These are phyloP conservation scores for Temnothorax curvispinosus DNA, from an alignment of 1,140 invertebrate genomes.

Conservation along the genomic window DNA sequence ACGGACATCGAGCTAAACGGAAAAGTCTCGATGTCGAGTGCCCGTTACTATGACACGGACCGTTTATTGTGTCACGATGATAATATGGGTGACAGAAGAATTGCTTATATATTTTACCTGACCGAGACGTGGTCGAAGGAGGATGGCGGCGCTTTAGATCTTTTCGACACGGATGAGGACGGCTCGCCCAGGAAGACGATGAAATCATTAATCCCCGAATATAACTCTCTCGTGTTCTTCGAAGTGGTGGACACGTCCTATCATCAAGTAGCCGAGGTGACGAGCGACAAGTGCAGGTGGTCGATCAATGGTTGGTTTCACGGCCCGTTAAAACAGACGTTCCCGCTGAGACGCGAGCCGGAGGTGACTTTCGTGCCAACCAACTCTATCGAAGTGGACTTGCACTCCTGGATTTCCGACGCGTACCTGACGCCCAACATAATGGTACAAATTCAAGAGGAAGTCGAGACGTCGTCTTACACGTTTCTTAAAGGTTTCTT, in stretches of 20 bases:
- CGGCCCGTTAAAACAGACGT: constrained; percentile 80
- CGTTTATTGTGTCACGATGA: constrained; percentile 92
- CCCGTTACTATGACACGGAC: constrained; percentile 90
- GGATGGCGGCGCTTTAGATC: constrained; percentile 89
- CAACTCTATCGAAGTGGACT: constrained; percentile 68
- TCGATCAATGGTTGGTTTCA: constrained; percentile 93
- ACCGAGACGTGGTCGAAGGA: constrained; percentile 86
- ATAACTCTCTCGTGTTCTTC: constrained; percentile 91
- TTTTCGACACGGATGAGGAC: constrained; percentile 87
- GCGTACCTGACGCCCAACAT: constrained; percentile 85
- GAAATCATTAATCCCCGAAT: constrained; percentile 87
- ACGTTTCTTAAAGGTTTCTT: constrained; percentile 87
- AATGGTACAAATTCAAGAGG: constrained; percentile 85
- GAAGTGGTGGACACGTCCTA: constrained; percentile 87
- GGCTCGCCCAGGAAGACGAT: constrained; percentile 86
- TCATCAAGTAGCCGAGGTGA: constrained; percentile 89
- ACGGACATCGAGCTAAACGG: constrained; percentile 87
- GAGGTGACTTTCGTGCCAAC: constrained; percentile 67
- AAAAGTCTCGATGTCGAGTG: constrained; percentile 90
- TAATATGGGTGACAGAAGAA: constrained; percentile 88
- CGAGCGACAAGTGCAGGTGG: constrained; percentile 88
- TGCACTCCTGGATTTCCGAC: constrained; percentile 84
- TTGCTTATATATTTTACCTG: constrained; percentile 91
- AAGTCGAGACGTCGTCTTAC: constrained; percentile 87
- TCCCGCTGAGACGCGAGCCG: constrained; percentile 53